Evolutionary conservation across 2,888 invertebrate genomes (phyloP), one percentile per base, ranked within the genome.

Genomic region (Iselma pallidipennis): DNA sequence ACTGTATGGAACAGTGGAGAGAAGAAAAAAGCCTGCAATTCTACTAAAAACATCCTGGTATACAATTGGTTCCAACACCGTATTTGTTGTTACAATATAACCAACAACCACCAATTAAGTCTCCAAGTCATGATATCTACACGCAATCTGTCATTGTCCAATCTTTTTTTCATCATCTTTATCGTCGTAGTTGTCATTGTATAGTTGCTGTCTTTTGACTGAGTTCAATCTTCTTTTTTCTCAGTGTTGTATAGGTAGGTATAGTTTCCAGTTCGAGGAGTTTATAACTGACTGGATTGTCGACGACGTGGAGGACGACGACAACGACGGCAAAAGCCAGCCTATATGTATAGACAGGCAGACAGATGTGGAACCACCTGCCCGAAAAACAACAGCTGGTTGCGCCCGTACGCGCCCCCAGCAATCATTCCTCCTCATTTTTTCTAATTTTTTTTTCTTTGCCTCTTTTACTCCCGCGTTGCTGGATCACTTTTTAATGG

Each of bases 331-430:
- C 6, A 19, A 4, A 4, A 45, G 10, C 10, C 29, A 29, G 29
- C 29, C n/a, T n/a, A n/a, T n/a, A n/a, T n/a, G n/a, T n/a, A n/a
- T n/a, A 29, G 7, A 10, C 29, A 7, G 29, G 29, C 29, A 29
- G 29, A 10, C 29, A 76, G 74, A 74, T 74, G 74, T 72, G 65
- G 56, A 71, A 72, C 74, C 76, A 74, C 76, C 76, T 76, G 76
- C 71, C 71, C 62, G 55, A 60, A 68, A 45, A 71, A 66, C 61
- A 74, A 76, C 76, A 76, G 76, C 76, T 74, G 75, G 72, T 69
- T 62, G 63, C 61, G 66, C 59, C 67, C 61, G 68, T 68, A 64
- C 66, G 64, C 70, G 68, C 73, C 71, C 73, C 66, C 71, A 68
- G 68, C 67, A 52, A 56, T 65, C 55, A 65, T 45, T 45, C 45